Conservation (phyloP, 2,113 vertebrate species). For the Chauna torquata region DNA sequence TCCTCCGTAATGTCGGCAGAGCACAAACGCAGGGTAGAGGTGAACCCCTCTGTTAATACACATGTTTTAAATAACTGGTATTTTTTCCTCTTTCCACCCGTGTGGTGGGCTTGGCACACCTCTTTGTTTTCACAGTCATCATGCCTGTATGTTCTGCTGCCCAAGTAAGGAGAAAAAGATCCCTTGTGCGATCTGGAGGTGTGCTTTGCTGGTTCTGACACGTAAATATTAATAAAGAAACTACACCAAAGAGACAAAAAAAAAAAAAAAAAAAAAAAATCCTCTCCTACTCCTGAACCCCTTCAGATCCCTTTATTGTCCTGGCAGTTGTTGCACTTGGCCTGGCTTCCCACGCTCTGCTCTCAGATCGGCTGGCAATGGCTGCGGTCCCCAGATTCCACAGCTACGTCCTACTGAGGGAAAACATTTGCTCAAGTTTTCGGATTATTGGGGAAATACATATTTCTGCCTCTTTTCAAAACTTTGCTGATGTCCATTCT, state of each 20-base stretch:
- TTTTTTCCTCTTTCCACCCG: constrained; percentile 40
- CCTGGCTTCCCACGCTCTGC: constrained; percentile 29
- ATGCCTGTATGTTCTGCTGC: neutral
- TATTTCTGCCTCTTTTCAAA: constrained; percentile 65
- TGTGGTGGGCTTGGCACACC: neutral
- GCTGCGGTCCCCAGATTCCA: constrained; percentile 60
- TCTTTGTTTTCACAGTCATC: constrained; percentile 36
- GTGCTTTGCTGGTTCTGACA: constrained; percentile 6
- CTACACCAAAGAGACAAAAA: neutral
- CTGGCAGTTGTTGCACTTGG: constrained; percentile 69
- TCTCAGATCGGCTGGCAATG: constrained; percentile 54
- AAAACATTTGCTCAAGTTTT: constrained; percentile 73
- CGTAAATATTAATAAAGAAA: constrained; percentile 49
- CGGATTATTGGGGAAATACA: constrained; percentile 67
- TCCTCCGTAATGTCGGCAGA: neutral
- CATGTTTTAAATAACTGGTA: constrained; percentile 46
- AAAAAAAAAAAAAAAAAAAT: too few relatives aligned
- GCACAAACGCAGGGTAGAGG: neutral
- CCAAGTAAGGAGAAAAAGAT: constrained; percentile 58
- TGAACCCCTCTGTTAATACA: constrained; percentile 39
- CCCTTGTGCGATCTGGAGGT: neutral
- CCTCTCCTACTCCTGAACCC: neutral
- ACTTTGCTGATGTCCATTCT: neutral
- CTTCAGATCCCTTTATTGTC: constrained; percentile 25
- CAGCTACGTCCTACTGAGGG: constrained; percentile 67